Evolutionary conservation across 2,797 vertebrate genomes (phyloP), one percentile per base, ranked within the genome.

Genomic region (Etheostoma nigrum): DNA sequence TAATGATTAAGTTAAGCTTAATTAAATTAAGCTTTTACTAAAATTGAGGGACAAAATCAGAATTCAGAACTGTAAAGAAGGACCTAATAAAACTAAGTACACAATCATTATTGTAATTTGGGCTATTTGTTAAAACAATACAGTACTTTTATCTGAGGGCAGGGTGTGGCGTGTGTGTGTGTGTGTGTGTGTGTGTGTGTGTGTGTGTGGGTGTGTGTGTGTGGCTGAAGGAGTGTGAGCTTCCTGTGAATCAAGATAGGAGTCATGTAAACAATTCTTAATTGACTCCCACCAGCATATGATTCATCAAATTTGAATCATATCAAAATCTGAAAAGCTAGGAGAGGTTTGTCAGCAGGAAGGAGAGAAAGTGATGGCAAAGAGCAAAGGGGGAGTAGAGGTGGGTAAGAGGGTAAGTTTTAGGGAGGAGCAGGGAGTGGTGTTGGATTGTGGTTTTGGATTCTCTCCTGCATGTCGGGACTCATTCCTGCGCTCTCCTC

Each of bases 361-460:
- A 62, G 12, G 25, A 10, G 65, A 61, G 59, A 68, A 67, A 83
- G 70, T 77, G 44, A 61, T 79, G 19, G 12, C 27, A 33, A 19
- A 59, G 65, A 70, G 72, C 42, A 65, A 49, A 48, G 27, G 49
- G 18, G 67, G 51, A 51, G 67, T 8, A 15, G 72, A 66, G 55
- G 67, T 66, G 48, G 30, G 33, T 60, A 23, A 63, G 55, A 79
- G 52, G 51, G 19, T 10, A 74, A 25, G 61, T 47, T 73, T 82
- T n/a, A 36, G 60, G 87, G 89, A 89, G 87, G 76, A 79, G 74
- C 79, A 86, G 89, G 91, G 91, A 87, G 91, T 89, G 91, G 86
- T 86, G 67, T 68, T 76, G 78, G 71, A 76, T 71, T 61, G 65
- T 73, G 58, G 25, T 81, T 74, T 74, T n/a, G 71, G 86, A 85